Evolutionary conservation across 2,113 vertebrate species (phyloP).

Genomic region (Crypturellus undulatus): DNA sequence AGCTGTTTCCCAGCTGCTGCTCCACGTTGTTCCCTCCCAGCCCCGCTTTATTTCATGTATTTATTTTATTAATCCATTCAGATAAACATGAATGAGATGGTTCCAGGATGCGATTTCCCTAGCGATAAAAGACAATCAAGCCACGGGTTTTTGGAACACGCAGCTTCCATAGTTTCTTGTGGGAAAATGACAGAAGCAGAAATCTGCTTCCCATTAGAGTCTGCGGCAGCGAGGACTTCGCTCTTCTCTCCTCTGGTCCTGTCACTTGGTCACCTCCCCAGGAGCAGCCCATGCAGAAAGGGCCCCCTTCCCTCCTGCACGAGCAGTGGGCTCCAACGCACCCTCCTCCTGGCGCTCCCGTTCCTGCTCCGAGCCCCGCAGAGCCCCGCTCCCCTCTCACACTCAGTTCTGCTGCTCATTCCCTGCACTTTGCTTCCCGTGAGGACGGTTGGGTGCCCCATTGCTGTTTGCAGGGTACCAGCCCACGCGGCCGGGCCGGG

Average conservation of each 20-base stretch:
- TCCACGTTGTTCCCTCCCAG: neutral
- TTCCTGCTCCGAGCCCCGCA: neutral
- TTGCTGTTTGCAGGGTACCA: neutral
- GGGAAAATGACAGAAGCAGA: slow-evolving; percentile 34
- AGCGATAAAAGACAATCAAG: neutral
- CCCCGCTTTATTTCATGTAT: neutral
- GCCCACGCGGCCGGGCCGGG: neutral
- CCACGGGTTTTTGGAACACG: neutral
- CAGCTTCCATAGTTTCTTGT: neutral
- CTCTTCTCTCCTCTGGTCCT: neutral
- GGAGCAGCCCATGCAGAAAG: neutral
- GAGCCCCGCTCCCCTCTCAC: neutral
- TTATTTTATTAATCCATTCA: slow-evolving; percentile 34
- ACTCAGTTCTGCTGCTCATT: neutral
- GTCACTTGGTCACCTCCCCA: neutral
- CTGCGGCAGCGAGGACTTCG: neutral
- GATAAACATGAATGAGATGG: slow-evolving; percentile 49
- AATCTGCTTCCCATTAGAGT: slow-evolving; percentile 37
- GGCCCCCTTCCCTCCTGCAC: neutral
- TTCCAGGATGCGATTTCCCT: slow-evolving; percentile 30
- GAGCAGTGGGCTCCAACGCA: neutral
- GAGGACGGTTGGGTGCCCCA: neutral
- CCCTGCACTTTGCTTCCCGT: neutral
- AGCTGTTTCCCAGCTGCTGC: slow-evolving; percentile 56
- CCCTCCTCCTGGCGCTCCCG: neutral